Evolutionary conservation across 2,797 vertebrate species (phyloP), one percentile per base, ranked within the genome.

Genomic region (Phoeniculus purpureus): DNA sequence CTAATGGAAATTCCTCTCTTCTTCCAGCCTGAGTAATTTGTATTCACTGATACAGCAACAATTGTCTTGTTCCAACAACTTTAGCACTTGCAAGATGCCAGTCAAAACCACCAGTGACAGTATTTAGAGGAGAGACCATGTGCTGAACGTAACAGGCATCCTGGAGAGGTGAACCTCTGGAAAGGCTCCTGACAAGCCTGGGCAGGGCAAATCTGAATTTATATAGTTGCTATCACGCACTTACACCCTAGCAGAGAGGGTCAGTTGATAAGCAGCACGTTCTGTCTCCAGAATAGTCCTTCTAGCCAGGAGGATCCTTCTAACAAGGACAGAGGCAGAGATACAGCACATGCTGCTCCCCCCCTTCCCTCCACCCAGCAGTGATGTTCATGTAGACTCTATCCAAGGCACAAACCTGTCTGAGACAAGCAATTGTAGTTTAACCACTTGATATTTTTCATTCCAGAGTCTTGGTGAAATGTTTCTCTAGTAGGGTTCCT

Each of bases 351-450:
- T 6, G 3, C 15, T 25, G 31, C 31, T 61, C 21, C 31, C 27
- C 15, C 27, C 29, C 19, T 27, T 32, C 56, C 62, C 26, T 32
- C 45, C 31, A 7, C 14, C 37, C 54, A 7, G 10, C 29, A 55
- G 37, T 0, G 2, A 48, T 48, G 47, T 31, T 58, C 26, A 29
- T 0, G 0, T 11, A 15, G 55, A 18, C 16, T 10, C 19, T 2
- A 0, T 3, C 15, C 67, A 54, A 0, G 3, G 27, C 43, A 31
- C 27, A 9, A 80, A 8, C 9, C 27, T 32, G 51, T 51, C 27
- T 0, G 1, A 45, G 77, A 52, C 4, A 70, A 62, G 9, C 1
- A 23, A n/a, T 15, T 86, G 59, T 15, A 10, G 43, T 43, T 43
- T 43, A 43, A 45, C 32, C 45, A 6, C 26, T 52, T 66, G 9